Conservation (phyloP, 1,140 invertebrate species). For the Drosophila kohkoa region DNA sequence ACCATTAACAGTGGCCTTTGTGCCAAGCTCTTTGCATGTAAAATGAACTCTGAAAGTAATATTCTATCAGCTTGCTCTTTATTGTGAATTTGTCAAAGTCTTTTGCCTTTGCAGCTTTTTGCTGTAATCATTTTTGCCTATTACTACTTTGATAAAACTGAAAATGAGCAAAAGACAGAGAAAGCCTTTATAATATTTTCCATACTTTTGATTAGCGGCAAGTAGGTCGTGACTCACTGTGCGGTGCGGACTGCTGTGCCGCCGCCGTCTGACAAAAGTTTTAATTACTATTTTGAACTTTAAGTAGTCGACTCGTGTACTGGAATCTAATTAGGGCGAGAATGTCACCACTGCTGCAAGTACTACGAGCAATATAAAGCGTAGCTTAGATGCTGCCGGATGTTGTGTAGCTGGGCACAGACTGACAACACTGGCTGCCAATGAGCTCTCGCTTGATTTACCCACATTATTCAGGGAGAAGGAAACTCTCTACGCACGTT, state of each 20-base stretch:
- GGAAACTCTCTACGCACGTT: conserved; percentile 33
- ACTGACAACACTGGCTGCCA: conserved; percentile 44
- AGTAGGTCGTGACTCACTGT: conserved; percentile 51
- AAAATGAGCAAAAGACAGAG: background rate
- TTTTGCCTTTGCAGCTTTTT: background rate
- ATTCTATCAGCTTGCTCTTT: background rate
- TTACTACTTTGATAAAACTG: background rate
- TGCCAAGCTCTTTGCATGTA: background rate
- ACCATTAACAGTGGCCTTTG: background rate
- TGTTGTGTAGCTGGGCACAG: conserved; percentile 19
- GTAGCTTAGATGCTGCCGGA: conserved; percentile 51
- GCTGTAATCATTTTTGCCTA: background rate
- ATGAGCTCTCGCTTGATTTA: conserved; percentile 67
- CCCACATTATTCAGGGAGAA: conserved; percentile 44
- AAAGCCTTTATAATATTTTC: conserved; percentile 3
- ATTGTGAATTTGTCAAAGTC: background rate
- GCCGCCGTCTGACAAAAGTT: conserved; percentile 76
- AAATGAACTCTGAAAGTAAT: conserved; percentile 1
- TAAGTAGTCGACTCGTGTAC: conserved; percentile 82
- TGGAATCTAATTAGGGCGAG: conserved; percentile 78
- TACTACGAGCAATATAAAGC: background rate
- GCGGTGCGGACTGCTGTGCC: conserved; percentile 12
- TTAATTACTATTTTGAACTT: conserved; percentile 84
- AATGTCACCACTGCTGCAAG: conserved; percentile 49
- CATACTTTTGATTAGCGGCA: conserved; percentile 36